These are phyloP conservation scores for Magallana gigas DNA, from an alignment of 1,140 invertebrate species.

Conservation along the genomic window DNA sequence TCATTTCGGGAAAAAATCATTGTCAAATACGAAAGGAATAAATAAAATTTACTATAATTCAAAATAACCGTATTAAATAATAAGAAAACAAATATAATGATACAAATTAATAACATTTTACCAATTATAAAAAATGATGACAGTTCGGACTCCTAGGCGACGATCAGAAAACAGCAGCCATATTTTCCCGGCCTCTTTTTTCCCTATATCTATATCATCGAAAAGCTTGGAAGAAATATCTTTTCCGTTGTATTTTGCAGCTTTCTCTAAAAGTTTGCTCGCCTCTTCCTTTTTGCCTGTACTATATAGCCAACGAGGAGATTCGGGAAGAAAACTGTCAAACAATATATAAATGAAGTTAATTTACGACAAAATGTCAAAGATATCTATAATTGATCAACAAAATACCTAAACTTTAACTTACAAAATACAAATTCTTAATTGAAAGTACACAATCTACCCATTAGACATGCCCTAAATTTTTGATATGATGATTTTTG, in stretches of 20 bases:
- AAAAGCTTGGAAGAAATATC: slow-evolving; percentile 28
- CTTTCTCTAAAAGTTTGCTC: slow-evolving; percentile 41
- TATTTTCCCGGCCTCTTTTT: slow-evolving; percentile 43
- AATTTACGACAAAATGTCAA: not conserved
- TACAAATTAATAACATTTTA: not conserved
- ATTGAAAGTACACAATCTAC: too few species aligned
- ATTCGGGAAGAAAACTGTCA: slow-evolving; percentile 59
- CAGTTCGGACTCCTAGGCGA: slow-evolving; percentile 33
- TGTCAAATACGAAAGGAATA: too few species aligned
- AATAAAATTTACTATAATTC: too few species aligned
- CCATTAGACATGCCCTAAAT: too few species aligned
- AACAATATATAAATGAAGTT: not conserved
- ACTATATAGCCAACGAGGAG: slow-evolving; percentile 60
- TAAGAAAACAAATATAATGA: too few species aligned
- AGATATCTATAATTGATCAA: not conserved
- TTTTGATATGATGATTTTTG: too few species aligned
- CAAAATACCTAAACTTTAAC: not conserved
- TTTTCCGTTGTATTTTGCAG: slow-evolving; percentile 45
- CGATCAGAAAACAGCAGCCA: slow-evolving; percentile 72
- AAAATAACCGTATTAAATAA: too few species aligned
- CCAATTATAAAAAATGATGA: slow-evolving; percentile 65
- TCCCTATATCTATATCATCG: not conserved
- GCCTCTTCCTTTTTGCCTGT: slow-evolving; percentile 49
- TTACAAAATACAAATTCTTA: not conserved
- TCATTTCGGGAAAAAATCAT: too few species aligned